A percentile compares a stretch with the other conserved stretches of the same genome.
Evolutionary conservation across 2,888 invertebrate genomes (phyloP).

Genomic region (Caenorhabditis sp.): DNA sequence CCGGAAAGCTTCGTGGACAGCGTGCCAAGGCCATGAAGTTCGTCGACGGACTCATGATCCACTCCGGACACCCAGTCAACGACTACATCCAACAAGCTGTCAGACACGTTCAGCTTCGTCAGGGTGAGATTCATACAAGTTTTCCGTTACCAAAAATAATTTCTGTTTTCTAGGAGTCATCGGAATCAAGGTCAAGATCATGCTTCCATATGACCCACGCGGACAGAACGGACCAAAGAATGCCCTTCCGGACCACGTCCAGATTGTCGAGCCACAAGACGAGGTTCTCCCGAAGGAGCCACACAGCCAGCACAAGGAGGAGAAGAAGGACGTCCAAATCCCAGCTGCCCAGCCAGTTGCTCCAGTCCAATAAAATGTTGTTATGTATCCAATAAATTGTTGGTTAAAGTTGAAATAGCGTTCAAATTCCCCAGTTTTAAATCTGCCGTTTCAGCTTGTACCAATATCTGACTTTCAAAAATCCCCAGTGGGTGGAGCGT

Average conservation of each 20-base stretch:
- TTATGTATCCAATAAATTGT: slow-evolving; percentile 67
- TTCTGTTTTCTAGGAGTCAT: slow-evolving; percentile 86
- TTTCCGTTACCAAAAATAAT: neutral
- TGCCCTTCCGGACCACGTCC: slow-evolving; percentile 94
- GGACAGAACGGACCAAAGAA: slow-evolving; percentile 98
- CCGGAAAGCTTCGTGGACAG: slow-evolving; percentile 98
- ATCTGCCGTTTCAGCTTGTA: neutral
- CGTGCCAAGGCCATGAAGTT: slow-evolving; percentile 99
- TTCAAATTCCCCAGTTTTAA: neutral
- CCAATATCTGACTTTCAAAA: neutral
- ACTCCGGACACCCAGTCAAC: slow-evolving; percentile 98
- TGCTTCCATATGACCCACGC: slow-evolving; percentile 98
- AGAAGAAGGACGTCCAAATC: slow-evolving; percentile 70
- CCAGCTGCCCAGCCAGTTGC: slow-evolving; percentile 67
- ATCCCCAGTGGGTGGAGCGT: slow-evolving; percentile 25
- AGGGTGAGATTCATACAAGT: slow-evolving; percentile 86
- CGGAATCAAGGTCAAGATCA: slow-evolving; percentile 94
- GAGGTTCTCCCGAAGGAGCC: slow-evolving; percentile 85
- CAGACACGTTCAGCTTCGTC: slow-evolving; percentile 96
- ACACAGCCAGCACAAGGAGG: slow-evolving; percentile 81
- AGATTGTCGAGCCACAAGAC: slow-evolving; percentile 97
- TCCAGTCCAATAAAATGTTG: slow-evolving; percentile 66
- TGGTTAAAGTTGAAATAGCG: slow-evolving; percentile 40
- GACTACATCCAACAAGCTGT: slow-evolving; percentile 99
- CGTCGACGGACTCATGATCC: slow-evolving; percentile 99